phyloP scores from a whole-genome alignment of 2,113 vertebrate genomes.

The Lampris megalopsis region DNA sequence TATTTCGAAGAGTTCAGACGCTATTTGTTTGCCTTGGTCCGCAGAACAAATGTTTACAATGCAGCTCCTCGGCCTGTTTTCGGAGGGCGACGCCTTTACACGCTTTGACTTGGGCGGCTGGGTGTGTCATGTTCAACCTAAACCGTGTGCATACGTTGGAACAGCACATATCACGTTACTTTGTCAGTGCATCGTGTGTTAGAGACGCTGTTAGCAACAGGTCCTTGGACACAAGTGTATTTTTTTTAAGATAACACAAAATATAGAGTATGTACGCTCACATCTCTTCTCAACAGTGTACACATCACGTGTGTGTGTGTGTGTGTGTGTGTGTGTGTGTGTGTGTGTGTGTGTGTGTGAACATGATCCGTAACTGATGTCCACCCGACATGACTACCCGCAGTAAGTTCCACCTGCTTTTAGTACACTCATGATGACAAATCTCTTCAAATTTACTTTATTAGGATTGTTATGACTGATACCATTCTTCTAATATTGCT shows the following conservation, averaged over 20 bases:
- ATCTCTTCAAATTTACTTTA: slow-evolving; percentile 31
- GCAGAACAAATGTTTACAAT: slow-evolving; percentile 69
- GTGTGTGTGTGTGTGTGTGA: slow-evolving; percentile 12
- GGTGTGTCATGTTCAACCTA: neutral
- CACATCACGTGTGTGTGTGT: slow-evolving; percentile 3
- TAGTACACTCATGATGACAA: neutral
- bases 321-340: neutral
- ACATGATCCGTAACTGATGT: slow-evolving; percentile 13
- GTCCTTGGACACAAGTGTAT: neutral
- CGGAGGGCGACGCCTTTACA: neutral
- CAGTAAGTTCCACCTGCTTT: slow-evolving; percentile 29
- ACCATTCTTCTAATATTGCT: slow-evolving; percentile 1
- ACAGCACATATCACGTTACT: slow-evolving; percentile 12
- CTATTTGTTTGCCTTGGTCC: slow-evolving; percentile 13
- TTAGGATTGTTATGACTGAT: slow-evolving; percentile 34
- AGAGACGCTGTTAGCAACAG: neutral
- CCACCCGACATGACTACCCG: slow-evolving; percentile 1
- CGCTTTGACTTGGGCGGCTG: neutral
- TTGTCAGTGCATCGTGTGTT: neutral
- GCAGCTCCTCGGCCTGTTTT: slow-evolving; percentile 9
- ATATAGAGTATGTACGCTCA: neutral
- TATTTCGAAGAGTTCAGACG: slow-evolving; percentile 3
- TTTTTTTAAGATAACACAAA: neutral
- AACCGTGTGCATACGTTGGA: neutral
- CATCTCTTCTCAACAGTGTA: neutral